Base-by-base conservation (phyloP, 1,140 invertebrate genomes). In the Melitaea cinxia region DNA sequence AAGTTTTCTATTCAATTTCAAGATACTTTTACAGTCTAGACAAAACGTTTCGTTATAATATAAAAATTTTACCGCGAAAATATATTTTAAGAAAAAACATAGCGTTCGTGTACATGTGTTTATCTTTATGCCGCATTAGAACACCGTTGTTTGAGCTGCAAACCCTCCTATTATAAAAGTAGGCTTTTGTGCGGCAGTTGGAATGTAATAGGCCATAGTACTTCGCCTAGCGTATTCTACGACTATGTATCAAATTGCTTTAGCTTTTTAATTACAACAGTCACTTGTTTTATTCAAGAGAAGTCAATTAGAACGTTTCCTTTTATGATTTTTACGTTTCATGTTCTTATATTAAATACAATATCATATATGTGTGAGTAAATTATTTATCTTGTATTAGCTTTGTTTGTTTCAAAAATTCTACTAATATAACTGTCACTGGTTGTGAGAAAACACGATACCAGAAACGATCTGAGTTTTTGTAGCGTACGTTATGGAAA, bases 161-260 rank as follows among this genome's bases (percentile, higher is more conserved):
- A 57, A 35, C 54, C 62, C 62, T 58, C 62, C 45, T 47, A 65
- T 65, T 65, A 65, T 65, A 65, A 65, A 65, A 65, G 54, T 65
- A 65, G 62, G 62, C 62, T 65, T 65, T 65, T 65, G 62, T 65
- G 53, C 62, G 55, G 54, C 62, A 49, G 54, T 49, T 45, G 42
- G 28, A 47, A 47, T 59, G 42, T 59, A 49, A 47, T 49, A 65
- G 62, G 35, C 53, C 54, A 52, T 65, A 45, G 45, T 57, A 50
- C 54, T 62, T 55, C 35, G 54, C 54, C 54, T 57, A 65, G 45
- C 62, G 30, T 60, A 47, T 57, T 52, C 33, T 52, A 26, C 42
- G 54, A 37, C 54, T 57, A 54, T 54, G 45, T 57, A 65, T 65
- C 47, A 58, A 65, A 65, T 65, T 65, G 62, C 62, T 65, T 65